Percentiles rank a stretch among this genome's conserved stretches.
phyloP scores from a whole-genome alignment of 2,797 vertebrate genomes.

The Phoxinus dragarum region DNA sequence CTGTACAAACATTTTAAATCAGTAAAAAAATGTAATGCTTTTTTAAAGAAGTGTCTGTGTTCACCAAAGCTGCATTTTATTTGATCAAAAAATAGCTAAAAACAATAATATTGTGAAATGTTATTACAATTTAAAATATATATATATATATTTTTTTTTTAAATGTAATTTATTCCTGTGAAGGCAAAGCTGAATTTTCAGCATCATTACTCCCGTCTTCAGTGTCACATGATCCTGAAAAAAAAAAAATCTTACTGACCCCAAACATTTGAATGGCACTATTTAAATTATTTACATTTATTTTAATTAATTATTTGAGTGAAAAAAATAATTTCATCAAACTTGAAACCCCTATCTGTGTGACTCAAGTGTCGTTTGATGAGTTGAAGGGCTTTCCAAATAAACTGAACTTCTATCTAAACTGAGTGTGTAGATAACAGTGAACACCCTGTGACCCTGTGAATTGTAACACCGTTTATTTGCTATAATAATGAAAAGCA shows the following conservation, averaged over 20 bases:
- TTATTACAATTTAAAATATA: neutral
- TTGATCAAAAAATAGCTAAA: neutral
- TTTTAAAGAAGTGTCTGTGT: neutral
- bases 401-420: neutral
- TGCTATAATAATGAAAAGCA: conserved; percentile 13
- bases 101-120: neutral
- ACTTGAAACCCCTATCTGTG: no score
- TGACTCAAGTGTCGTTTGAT: neutral
- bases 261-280: neutral
- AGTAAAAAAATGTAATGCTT: no score
- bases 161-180: neutral
- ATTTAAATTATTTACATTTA: neutral
- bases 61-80: neutral
- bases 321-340: no score
- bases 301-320: neutral
- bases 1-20: neutral
- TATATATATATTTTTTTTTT: neutral
- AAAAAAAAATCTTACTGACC: neutral
- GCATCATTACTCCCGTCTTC: neutral
- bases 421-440: neutral
- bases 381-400: neutral
- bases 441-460: neutral
- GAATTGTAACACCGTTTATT: neutral
- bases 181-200: neutral
- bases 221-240: neutral